These are phyloP conservation scores for Drosophila subobscura DNA, from an alignment of 1,140 invertebrate species.

Conservation along the genomic window DNA sequence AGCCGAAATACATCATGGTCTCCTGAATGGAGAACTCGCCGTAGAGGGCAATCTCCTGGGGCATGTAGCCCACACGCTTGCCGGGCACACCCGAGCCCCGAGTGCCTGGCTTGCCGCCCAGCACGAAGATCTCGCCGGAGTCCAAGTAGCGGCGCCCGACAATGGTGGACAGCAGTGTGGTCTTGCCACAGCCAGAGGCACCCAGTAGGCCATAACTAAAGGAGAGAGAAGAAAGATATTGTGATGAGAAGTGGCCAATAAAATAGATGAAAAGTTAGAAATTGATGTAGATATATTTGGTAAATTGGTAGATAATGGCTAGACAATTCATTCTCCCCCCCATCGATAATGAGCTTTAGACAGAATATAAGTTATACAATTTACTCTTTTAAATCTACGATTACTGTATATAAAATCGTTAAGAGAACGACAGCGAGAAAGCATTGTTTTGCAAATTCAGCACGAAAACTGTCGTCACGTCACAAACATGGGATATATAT, in stretches of 20 bases:
- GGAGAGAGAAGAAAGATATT: background rate
- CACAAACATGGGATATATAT: conserved; percentile 8
- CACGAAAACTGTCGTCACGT: conserved; percentile 42
- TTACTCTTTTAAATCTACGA: no score
- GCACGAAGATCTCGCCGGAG: conserved; percentile 91
- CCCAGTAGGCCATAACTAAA: conserved; percentile 91
- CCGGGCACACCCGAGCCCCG: conserved; percentile 94
- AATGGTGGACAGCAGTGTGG: conserved; percentile 92
- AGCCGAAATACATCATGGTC: conserved; percentile 98
- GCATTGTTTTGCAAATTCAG: conserved; percentile 40
- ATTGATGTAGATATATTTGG: background rate
- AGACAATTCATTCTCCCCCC: no score
- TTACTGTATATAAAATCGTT: no score
- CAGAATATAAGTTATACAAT: no score
- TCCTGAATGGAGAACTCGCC: conserved; percentile 97
- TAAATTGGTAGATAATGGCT: no score
- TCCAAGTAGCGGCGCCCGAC: conserved; percentile 91
- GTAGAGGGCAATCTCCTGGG: conserved; percentile 96
- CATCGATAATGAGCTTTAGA: no score
- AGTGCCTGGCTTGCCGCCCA: conserved; percentile 92
- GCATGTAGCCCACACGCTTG: conserved; percentile 92
- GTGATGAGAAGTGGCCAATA: background rate
- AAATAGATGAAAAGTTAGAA: conserved; percentile 2
- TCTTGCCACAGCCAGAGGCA: conserved; percentile 93
- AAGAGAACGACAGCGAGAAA: conserved; percentile 16